Evolutionary conservation across 2,888 invertebrate species (phyloP), one percentile per base, ranked within the genome.

Genomic region (Melangyna quadrimaculata): DNA sequence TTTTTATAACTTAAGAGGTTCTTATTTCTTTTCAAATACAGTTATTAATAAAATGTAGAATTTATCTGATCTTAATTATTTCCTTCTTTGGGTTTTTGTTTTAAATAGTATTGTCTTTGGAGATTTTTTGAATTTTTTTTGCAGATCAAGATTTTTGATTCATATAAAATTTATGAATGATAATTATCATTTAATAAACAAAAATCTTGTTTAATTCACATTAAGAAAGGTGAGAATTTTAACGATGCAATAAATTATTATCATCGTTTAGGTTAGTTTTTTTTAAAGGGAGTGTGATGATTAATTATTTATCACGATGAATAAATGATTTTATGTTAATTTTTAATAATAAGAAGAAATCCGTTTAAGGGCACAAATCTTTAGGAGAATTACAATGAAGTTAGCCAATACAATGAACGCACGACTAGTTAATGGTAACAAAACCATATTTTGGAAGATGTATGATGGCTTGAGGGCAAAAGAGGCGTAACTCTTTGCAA

Each of bases 31-130:
- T 67, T 51, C 51, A 67, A 67, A 67, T 35, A 51, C 51, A 22
- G 35, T 72, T 67, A 69, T 77, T 72, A 61, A 77, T 67, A 65
- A 61, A 59, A 55, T 69, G 29, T 22, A 29, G 14, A 69, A 22
- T 40, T 63, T 69, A 61, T 86, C 72, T 73, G 69, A 72, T 73
- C 24, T 77, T 77, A 57, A 72, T 75, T 77, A 51, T 17, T 45
- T 61, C n/a, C 6, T 10, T 37, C n/a, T n/a, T n/a, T 19, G 19
- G 3, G 29, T 45, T 55, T 35, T 45, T 22, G 12, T 17, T 53
- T 55, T 81, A 57, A 14, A 29, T 1, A 17, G n/a, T n/a, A 17
- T 32, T 57, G 22, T 48, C 12, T 48, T 22, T 48, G 12, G 22
- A 24, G 0, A 24, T 48, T 48, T 48, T 48, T 48, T 43, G 43